Percentiles rank a stretch among this genome's conserved stretches.
Evolutionary conservation across 1,140 invertebrate species (phyloP).

Genomic region (Caenorhabditis brenneri): DNA sequence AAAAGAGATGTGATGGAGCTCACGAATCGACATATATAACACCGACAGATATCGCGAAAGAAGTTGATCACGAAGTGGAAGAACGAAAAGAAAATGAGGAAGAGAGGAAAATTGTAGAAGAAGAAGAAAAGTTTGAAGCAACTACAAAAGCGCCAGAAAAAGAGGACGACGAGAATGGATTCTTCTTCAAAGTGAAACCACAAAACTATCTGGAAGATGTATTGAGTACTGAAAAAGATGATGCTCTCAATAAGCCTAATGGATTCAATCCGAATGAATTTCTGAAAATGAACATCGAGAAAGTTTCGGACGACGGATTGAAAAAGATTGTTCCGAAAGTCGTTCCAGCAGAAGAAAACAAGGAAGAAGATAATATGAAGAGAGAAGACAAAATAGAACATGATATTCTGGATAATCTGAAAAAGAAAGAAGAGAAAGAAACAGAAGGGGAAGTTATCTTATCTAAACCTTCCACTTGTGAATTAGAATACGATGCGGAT

Average conservation of each 20-base stretch:
- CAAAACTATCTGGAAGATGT: slow-evolving; percentile 20
- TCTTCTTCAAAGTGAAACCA: slow-evolving; percentile 29
- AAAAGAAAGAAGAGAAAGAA: not conserved
- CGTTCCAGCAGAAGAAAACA: not conserved
- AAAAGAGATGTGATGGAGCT: slow-evolving; percentile 2
- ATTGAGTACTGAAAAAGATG: not conserved
- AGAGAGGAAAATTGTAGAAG: not conserved
- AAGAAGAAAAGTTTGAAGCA: not conserved
- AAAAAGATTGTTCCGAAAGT: not conserved
- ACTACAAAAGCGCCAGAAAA: not conserved
- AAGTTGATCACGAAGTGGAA: not conserved
- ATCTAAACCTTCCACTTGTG: not conserved
- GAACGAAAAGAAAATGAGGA: not conserved
- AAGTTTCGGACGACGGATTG: not conserved
- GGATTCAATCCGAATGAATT: slow-evolving; percentile 12
- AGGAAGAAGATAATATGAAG: not conserved
- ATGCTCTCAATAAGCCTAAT: not conserved
- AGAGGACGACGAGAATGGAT: not conserved
- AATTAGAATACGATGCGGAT: slow-evolving; percentile 17
- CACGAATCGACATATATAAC: not conserved
- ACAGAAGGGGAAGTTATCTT: not conserved
- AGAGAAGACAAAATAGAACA: not conserved
- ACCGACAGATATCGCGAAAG: not conserved
- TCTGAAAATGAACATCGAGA: not conserved
- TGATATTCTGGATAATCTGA: not conserved